phyloP scores from a whole-genome alignment of 2,888 invertebrate species.

The Orthonevra nobilis region DNA sequence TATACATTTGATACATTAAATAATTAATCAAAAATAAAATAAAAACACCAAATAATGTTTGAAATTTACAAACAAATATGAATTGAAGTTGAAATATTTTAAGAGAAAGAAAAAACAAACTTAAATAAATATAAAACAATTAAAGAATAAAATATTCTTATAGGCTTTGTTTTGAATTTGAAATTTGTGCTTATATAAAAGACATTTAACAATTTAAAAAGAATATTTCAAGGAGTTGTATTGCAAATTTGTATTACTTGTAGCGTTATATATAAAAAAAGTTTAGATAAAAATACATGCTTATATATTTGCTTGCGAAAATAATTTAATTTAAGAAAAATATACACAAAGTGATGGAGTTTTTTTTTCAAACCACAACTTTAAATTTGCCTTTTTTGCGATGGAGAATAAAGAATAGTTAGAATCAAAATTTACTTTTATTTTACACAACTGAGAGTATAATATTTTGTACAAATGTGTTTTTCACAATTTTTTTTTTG shows the following conservation, averaged over 20 bases:
- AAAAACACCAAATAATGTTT: slow-evolving; percentile 59
- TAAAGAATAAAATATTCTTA: slow-evolving; percentile 9
- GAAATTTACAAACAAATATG: no score
- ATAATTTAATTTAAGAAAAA: no score
- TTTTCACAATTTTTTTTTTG: no score
- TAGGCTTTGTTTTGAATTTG: slow-evolving; percentile 45
- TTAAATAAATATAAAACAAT: slow-evolving; percentile 9
- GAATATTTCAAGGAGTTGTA: slow-evolving; percentile 26
- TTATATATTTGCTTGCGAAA: no score
- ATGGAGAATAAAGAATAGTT: no score
- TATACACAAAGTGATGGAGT: no score
- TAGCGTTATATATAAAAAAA: slow-evolving; percentile 27
- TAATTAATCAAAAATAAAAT: slow-evolving; percentile 2
- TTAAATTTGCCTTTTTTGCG: no score
- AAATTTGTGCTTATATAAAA: neutral
- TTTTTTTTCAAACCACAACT: no score
- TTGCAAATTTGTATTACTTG: no score
- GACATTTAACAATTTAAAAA: neutral
- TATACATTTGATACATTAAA: slow-evolving; percentile 65
- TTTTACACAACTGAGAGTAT: no score
- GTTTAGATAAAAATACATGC: neutral
- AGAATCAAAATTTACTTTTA: no score
- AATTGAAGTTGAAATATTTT: slow-evolving; percentile 62
- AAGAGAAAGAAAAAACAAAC: neutral
- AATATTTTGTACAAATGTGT: no score